phyloP scores from a whole-genome alignment of 1,140 invertebrate genomes.

The Chionoecetes opilio region DNA sequence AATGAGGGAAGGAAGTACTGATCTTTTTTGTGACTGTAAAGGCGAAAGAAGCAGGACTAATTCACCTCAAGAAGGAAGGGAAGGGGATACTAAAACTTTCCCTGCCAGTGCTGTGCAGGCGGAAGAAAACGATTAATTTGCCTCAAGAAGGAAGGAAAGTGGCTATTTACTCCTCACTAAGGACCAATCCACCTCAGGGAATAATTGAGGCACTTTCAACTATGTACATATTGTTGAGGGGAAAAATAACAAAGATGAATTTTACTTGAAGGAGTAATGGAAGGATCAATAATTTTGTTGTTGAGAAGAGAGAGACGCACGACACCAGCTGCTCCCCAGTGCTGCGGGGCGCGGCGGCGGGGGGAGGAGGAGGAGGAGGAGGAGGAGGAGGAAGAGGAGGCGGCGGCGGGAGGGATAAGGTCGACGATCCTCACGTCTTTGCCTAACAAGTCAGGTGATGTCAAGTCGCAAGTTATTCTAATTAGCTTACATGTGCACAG shows the following conservation, averaged over 20 bases:
- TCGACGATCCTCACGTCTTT: not conserved
- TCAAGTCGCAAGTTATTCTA: not conserved
- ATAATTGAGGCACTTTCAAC: too few relatives aligned
- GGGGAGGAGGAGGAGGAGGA: not conserved
- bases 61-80: not conserved
- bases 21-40: not conserved
- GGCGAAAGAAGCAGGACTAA: not conserved
- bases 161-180: not conserved
- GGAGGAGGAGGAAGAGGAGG: not conserved
- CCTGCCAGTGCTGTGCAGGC: not conserved
- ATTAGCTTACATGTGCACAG: not conserved
- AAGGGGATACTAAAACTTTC: conserved; percentile 12
- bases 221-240: too few relatives aligned
- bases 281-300: too few relatives aligned
- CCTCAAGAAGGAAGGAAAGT: not conserved
- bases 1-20: not conserved
- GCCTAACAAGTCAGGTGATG: not conserved
- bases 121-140: conserved; percentile 6
- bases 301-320: too few relatives aligned
- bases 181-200: too few relatives aligned
- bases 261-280: too few relatives aligned
- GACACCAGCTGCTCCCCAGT: not conserved
- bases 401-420: not conserved
- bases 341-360: not conserved
- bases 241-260: too few relatives aligned